Base-by-base conservation (phyloP, 35 echinoderm and acorn worm genomes). In the Heliocidaris erythrogramma region DNA sequence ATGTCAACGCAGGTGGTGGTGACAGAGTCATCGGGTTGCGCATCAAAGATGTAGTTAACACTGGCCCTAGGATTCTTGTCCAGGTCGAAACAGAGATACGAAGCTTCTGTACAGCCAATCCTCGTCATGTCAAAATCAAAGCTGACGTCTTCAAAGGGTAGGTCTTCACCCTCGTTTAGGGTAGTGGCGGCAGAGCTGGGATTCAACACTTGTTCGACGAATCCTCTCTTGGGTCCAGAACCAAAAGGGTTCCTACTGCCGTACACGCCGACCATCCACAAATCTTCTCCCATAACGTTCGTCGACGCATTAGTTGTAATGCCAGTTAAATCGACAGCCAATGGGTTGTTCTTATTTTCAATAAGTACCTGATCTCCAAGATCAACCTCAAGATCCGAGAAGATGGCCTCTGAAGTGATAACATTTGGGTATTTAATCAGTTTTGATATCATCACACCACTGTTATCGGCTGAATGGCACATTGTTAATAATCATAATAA, bases 31-130 rank as follows among this genome's bases (percentile, higher is more conserved):
- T 98, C 94, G 30, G 96, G 94, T 30, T 24, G 61, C 30, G 97
- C 59, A 91, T 94, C 60, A 60, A 98, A 88, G 86, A 86, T 95
- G 88, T 97, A 98, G 7, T 95, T 93, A 16, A 96, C 94, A 53
- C 92, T 94, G 84, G 97, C 94, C 14, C 87, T 60, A 17, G 94
- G 94, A 49, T 96, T 95, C 85, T 98, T 98, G 61, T 95, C 93
- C 53, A 98, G 93, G 59, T 96, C 97, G 94, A 96, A 90, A 59
- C 97, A 98, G 29, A 98, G 88, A 48, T 96, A 98, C 29, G 49
- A 52, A 47, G 88, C 96, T 10, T 96, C 94, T 10, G n/a, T 88
- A 88, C 97, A 98, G 18, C 94, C 93, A 48, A 98, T 53, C 10
- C 88, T 85, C 2, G 86, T 32, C 48, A 98, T 71, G 86, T 98